A percentile compares a stretch with the other conserved stretches of the same genome.
phyloP scores from a whole-genome alignment of 2,888 invertebrate species.

The Cactoblastis cactorum region DNA sequence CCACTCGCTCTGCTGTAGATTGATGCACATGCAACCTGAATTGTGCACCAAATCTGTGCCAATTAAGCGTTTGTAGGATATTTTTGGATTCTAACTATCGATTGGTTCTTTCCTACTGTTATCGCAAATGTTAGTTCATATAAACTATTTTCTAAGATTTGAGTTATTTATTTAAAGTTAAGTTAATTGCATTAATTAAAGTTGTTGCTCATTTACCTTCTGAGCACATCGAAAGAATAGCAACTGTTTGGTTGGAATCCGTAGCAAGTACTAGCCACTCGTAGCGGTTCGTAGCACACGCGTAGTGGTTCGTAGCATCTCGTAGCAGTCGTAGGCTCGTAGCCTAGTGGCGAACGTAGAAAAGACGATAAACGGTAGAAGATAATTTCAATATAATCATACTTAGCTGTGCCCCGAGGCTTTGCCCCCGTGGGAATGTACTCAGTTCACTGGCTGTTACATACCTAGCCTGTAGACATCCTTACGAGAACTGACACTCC shows the following conservation, averaged over 20 bases:
- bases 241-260: background rate
- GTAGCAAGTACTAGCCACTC: background rate
- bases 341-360: slow-evolving; percentile 31
- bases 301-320: slow-evolving; percentile 36
- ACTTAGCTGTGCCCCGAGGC: no score
- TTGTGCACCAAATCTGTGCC: slow-evolving; percentile 50
- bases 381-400: background rate
- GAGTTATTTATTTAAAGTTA: no score
- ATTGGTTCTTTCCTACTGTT: slow-evolving; percentile 17
- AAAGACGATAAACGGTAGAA: slow-evolving; percentile 32
- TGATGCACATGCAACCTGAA: slow-evolving; percentile 64
- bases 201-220: no score
- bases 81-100: slow-evolving; percentile 24
- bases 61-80: slow-evolving; percentile 30
- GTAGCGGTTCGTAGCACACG: slow-evolving; percentile 31
- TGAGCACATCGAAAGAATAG: background rate
- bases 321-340: slow-evolving; percentile 27
- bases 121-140: background rate
- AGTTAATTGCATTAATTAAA: no score
- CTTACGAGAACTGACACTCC: no score
- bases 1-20: slow-evolving; percentile 47
- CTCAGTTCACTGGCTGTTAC: no score
- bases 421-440: no score
- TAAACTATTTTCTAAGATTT: no score
- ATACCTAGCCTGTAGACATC: no score